Evolutionary conservation across 2,797 vertebrate genomes (phyloP).

Genomic region (Acipenser oxyrinchus): DNA sequence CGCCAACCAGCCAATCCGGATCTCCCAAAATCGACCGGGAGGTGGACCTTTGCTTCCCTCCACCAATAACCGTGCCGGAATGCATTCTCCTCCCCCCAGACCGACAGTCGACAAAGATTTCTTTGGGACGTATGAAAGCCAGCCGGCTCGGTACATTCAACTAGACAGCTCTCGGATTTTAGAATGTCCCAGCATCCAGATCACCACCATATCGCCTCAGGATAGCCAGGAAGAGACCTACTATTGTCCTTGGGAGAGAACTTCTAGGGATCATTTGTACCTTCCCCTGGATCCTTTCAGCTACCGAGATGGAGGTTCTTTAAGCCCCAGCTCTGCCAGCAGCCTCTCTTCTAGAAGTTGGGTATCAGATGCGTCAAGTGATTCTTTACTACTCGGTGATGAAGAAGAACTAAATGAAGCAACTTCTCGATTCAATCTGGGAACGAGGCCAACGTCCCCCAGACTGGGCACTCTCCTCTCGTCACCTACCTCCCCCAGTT

Average conservation of each 20-base stretch:
- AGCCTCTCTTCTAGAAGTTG: conserved; percentile 82
- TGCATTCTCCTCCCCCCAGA: conserved; percentile 84
- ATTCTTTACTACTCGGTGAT: conserved; percentile 77
- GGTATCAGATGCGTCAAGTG: conserved; percentile 77
- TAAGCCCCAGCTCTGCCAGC: conserved; percentile 82
- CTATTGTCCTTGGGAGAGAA: conserved; percentile 33
- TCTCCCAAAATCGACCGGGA: conserved; percentile 42
- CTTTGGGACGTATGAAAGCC: conserved; percentile 80
- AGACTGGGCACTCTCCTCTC: conserved; percentile 41
- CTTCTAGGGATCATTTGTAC: conserved; percentile 71
- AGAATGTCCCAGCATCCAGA: conserved; percentile 88
- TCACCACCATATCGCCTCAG: conserved; percentile 84
- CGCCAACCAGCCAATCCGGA: conserved; percentile 48
- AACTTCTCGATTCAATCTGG: conserved; percentile 64
- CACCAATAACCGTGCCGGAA: conserved; percentile 67
- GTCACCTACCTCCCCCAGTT: conserved; percentile 48
- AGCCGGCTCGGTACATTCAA: conserved; percentile 77
- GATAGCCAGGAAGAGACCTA: conserved; percentile 46
- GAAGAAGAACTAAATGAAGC: conserved; percentile 82
- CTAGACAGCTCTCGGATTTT: conserved; percentile 71
- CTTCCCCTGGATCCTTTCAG: conserved; percentile 72
- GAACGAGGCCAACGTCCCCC: conserved; percentile 44
- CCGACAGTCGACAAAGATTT: conserved; percentile 63
- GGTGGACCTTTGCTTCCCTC: conserved; percentile 16
- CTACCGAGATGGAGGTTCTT: conserved; percentile 75